Conservation (phyloP, 2,113 vertebrate species). For the Oenanthe melanoleuca region DNA sequence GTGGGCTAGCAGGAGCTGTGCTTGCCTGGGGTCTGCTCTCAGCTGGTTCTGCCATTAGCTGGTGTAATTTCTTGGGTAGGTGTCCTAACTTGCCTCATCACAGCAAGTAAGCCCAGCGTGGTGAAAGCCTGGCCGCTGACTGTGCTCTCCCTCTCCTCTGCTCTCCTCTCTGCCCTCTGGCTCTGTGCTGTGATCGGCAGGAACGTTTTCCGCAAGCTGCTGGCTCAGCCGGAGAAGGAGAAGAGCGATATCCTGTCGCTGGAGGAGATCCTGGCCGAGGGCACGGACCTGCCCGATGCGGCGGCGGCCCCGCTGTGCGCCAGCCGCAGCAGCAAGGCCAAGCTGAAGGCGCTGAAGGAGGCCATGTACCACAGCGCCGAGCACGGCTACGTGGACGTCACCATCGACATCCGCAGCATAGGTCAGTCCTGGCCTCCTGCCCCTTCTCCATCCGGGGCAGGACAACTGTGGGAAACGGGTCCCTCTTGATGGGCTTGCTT, state of each 20-base stretch:
- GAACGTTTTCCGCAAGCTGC: slow-evolving; percentile 95
- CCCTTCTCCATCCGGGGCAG: neutral
- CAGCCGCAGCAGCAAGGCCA: slow-evolving; percentile 91
- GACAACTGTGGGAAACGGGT: fast-evolving
- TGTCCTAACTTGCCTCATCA: neutral
- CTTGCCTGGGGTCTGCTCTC: neutral
- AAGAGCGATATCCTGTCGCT: slow-evolving; percentile 93
- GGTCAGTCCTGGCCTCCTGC: slow-evolving; percentile 75
- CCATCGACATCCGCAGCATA: slow-evolving; percentile 93
- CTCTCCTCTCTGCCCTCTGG: slow-evolving; percentile 41
- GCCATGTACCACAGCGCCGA: slow-evolving; percentile 98
- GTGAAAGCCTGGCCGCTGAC: neutral
- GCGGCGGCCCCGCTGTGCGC: slow-evolving; percentile 83
- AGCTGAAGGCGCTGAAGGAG: slow-evolving; percentile 93
- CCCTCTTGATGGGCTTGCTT: neutral
- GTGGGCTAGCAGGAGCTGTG: neutral
- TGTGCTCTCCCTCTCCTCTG: slow-evolving; percentile 32
- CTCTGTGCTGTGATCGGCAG: slow-evolving; percentile 74
- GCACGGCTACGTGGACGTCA: slow-evolving; percentile 95
- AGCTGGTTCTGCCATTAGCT: neutral
- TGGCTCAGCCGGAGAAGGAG: slow-evolving; percentile 92
- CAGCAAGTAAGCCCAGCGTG: neutral
- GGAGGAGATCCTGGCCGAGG: slow-evolving; percentile 97
- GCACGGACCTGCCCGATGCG: slow-evolving; percentile 85
- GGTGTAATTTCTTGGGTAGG: neutral